These are phyloP conservation scores for Rotaria magnacalcarata DNA, from an alignment of 2,888 invertebrate species.

Conservation along the genomic window DNA sequence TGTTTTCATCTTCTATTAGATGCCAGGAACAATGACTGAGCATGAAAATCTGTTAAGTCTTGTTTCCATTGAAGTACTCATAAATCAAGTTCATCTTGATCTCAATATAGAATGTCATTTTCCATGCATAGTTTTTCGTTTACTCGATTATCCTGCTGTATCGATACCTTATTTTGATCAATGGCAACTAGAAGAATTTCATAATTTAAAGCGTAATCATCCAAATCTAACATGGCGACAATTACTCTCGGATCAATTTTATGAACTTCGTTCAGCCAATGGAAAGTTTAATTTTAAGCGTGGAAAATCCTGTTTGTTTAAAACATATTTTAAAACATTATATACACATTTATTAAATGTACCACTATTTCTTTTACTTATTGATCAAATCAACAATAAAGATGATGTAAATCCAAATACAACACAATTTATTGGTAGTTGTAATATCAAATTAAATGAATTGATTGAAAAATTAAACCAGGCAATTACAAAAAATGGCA, in stretches of 20 bases:
- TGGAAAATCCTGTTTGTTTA: slow-evolving; percentile 44
- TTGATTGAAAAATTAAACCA: slow-evolving; percentile 41
- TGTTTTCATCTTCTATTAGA: background rate
- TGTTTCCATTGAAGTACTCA: slow-evolving; percentile 25
- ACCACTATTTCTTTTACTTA: slow-evolving; percentile 42
- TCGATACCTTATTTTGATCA: slow-evolving; percentile 41
- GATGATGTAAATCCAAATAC: background rate
- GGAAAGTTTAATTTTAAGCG: slow-evolving; percentile 40
- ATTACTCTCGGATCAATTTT: slow-evolving; percentile 36
- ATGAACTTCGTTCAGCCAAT: slow-evolving; percentile 37
- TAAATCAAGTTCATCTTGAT: background rate
- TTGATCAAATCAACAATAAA: slow-evolving; percentile 36
- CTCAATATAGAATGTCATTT: slow-evolving; percentile 36
- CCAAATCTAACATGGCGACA: background rate
- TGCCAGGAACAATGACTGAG: slow-evolving; percentile 3
- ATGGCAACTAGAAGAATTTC: slow-evolving; percentile 35
- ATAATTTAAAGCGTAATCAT: slow-evolving; percentile 32
- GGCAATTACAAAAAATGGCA: background rate
- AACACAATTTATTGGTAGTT: slow-evolving; percentile 41
- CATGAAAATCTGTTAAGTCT: background rate
- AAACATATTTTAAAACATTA: slow-evolving; percentile 40
- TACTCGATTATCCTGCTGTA: slow-evolving; percentile 44
- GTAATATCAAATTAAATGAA: slow-evolving; percentile 34
- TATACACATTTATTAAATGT: slow-evolving; percentile 38
- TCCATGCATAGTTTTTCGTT: slow-evolving; percentile 41